phyloP scores from a whole-genome alignment of 2,888 invertebrate species.

The Furcula furcula region DNA sequence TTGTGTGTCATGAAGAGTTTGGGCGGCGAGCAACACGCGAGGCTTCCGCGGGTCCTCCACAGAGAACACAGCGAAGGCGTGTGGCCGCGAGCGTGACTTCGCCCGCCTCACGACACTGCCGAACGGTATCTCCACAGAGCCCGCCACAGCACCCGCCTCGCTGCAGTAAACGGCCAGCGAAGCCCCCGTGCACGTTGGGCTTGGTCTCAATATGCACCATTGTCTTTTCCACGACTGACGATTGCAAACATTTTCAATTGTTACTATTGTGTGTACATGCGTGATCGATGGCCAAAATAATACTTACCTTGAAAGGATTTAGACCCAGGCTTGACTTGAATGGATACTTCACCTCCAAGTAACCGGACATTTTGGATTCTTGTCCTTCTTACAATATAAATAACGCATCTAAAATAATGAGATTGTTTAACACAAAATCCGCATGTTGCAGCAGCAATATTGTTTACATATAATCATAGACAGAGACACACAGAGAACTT shows the following conservation, averaged over 20 bases:
- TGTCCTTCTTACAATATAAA: constrained; percentile 18
- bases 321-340: constrained; percentile 82
- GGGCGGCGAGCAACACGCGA: constrained; percentile 84
- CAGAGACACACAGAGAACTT: constrained; percentile 22
- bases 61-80: constrained; percentile 86
- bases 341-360: constrained; percentile 84
- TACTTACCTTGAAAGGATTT: constrained; percentile 84
- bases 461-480: constrained; percentile 56
- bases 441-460: constrained; percentile 38
- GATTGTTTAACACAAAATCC: constrained; percentile 26
- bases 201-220: constrained; percentile 83
- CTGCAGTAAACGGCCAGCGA: constrained; percentile 81
- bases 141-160: constrained; percentile 70
- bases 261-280: constrained; percentile 29
- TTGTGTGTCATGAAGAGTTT: constrained; percentile 84
- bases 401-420: constrained; percentile 22
- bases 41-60: constrained; percentile 81
- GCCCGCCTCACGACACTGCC: constrained; percentile 83
- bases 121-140: constrained; percentile 79
- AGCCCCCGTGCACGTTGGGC: constrained; percentile 77
- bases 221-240: constrained; percentile 84
- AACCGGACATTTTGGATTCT: constrained; percentile 72
- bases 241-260: constrained; percentile 43
- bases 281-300: constrained; percentile 18
- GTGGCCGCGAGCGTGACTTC: constrained; percentile 85